Evolutionary conservation across 2,113 vertebrate species (phyloP).

Genomic region (Myotis lucifugus): DNA sequence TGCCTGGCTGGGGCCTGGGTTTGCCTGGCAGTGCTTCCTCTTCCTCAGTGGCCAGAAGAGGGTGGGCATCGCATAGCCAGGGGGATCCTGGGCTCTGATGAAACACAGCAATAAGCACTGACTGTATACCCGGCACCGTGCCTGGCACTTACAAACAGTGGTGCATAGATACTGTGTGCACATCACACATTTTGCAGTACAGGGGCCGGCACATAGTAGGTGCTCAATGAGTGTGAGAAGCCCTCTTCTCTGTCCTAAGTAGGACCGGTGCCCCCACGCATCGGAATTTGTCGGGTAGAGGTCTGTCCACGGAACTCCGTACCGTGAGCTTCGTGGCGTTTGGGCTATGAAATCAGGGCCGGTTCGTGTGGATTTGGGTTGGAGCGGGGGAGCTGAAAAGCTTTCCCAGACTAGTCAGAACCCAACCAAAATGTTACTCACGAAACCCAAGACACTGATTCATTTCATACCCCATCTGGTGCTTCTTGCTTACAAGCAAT

Average conservation of each 20-base stretch:
- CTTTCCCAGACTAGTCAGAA: conserved; percentile 63
- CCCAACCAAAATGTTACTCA: conserved; percentile 48
- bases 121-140: background rate
- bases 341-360: background rate
- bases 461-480: background rate
- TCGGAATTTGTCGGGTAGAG: background rate
- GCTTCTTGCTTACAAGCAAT: background rate
- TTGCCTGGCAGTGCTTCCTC: background rate
- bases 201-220: rapidly evolving
- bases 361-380: background rate
- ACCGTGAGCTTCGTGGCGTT: rapidly evolving
- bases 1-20: background rate
- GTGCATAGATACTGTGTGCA: rapidly evolving
- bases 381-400: background rate
- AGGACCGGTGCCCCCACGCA: rapidly evolving
- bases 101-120: background rate
- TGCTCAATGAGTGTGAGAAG: background rate
- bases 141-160: background rate
- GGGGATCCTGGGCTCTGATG: background rate
- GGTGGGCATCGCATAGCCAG: background rate
- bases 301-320: no score
- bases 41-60: background rate
- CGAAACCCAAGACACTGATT: conserved; percentile 32
- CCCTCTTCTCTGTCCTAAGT: background rate
- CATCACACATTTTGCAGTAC: background rate